Evolutionary conservation across 1,140 invertebrate species (phyloP), one percentile per base, ranked within the genome.

Genomic region (Oreohelix idahoensis): DNA sequence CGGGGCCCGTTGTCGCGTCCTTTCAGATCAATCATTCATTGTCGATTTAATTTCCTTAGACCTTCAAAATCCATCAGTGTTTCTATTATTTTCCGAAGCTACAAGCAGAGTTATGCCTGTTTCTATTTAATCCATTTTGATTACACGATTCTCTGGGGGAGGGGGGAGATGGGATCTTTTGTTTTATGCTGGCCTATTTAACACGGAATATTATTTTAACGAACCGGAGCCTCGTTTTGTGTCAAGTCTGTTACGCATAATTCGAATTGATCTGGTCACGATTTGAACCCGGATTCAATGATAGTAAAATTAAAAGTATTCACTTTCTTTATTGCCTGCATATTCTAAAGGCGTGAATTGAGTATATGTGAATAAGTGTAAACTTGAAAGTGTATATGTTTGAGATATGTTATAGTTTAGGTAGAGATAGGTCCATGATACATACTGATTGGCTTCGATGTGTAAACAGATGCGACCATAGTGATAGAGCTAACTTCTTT

Each of bases 131-230:
- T 66, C 63, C n/a, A 32, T 32, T 66, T 29, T 66, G n/a, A 32
- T 66, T 66, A 66, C 63, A 66, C 17, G 29, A 29, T 66, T 35
- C 63, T 66, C 63, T 66, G 23, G 8, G 63, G n/a, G 63, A 66
- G 23, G 8, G 63, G n/a, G 63, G 32, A 10, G 29, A 66, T 17
- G 63, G 2, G 0, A 32, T 66, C n/a, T 66, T 32, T 32, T 66
- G 63, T 66, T 66, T 66, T 32, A 35, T 23, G n/a, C 5, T 66
- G n/a, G n/a, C 29, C 29, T 32, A 17, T 29, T 66, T 66, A 32
- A 66, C n/a, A 32, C 23, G 32, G 29, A 66, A 66, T 66, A 66
- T 66, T 66, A 66, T 66, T 66, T 29, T 66, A 32, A 66, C n/a
- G 29, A 29, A 32, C n/a, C 5, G 2, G 8, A 32, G 29, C n/a